Evolutionary conservation across 2,113 vertebrate genomes (phyloP).

Genomic region (Panthera uncia): DNA sequence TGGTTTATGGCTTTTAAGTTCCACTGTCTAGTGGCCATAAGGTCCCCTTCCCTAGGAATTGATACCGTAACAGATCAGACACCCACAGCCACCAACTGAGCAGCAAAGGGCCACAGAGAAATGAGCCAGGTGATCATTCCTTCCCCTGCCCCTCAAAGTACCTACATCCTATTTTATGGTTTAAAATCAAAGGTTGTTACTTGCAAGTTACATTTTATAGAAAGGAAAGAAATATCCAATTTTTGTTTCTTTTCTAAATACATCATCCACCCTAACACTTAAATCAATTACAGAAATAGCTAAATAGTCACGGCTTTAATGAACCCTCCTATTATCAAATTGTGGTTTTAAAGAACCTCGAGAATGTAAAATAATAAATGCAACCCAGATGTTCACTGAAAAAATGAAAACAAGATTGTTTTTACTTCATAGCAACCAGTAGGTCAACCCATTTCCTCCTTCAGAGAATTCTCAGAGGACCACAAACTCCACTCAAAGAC

Average conservation of each 20-base stretch:
- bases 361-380: constrained; percentile 85
- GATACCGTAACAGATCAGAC: background rate
- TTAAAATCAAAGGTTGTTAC: constrained; percentile 31
- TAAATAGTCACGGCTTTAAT: constrained; percentile 62
- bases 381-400: constrained; percentile 85
- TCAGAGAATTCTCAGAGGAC: constrained; percentile 84
- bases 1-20: background rate
- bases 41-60: background rate
- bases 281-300: constrained; percentile 48
- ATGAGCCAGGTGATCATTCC: background rate
- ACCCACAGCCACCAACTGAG: background rate
- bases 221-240: constrained; percentile 15
- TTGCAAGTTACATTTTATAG: constrained; percentile 45
- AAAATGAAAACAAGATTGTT: constrained; percentile 84
- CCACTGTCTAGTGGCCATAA: background rate
- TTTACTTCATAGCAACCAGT: constrained; percentile 88
- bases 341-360: constrained; percentile 80
- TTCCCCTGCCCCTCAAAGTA: background rate
- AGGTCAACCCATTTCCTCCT: constrained; percentile 89
- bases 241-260: background rate
- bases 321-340: constrained; percentile 75
- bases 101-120: background rate
- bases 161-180: background rate
- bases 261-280: constrained; percentile 4
- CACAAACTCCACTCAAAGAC: constrained; percentile 67